These are phyloP conservation scores for Polylopha cassiicola DNA, from an alignment of 2,888 invertebrate genomes.

Conservation along the genomic window DNA sequence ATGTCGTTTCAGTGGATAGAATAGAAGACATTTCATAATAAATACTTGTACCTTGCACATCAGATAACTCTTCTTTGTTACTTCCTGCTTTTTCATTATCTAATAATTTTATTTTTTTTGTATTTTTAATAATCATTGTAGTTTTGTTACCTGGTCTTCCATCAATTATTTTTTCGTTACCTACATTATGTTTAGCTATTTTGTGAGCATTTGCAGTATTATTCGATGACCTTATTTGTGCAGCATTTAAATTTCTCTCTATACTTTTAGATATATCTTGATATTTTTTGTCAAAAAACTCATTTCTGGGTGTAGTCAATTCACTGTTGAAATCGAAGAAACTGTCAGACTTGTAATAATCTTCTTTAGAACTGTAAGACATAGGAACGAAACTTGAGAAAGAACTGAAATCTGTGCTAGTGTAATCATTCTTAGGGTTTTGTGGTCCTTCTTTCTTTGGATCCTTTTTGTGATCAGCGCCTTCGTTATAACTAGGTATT, in stretches of 20 bases:
- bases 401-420: slow-evolving; percentile 45
- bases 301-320: slow-evolving; percentile 74
- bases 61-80: slow-evolving; percentile 58
- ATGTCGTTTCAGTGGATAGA: slow-evolving; percentile 67
- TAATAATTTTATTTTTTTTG: slow-evolving; percentile 67
- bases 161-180: slow-evolving; percentile 63
- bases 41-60: slow-evolving; percentile 72
- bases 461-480: slow-evolving; percentile 37
- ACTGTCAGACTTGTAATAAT: slow-evolving; percentile 53
- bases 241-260: slow-evolving; percentile 64
- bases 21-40: slow-evolving; percentile 73
- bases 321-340: slow-evolving; percentile 61
- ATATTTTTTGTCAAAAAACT: slow-evolving; percentile 73
- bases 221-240: slow-evolving; percentile 45
- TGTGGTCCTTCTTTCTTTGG: slow-evolving; percentile 42
- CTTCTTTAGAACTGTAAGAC: slow-evolving; percentile 44
- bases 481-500: slow-evolving; percentile 63
- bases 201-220: slow-evolving; percentile 51
- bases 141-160: slow-evolving; percentile 68
- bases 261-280: slow-evolving; percentile 73
- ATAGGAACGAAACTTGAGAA: slow-evolving; percentile 58
- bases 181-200: slow-evolving; percentile 51
- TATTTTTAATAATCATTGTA: slow-evolving; percentile 72
- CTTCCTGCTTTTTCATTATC: slow-evolving; percentile 65
- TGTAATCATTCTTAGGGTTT: slow-evolving; percentile 52